Percentiles rank a stretch among this genome's conserved stretches.
These are phyloP conservation scores for Hedychridium roseum DNA, from an alignment of 2,888 invertebrate genomes.

Conservation along the genomic window DNA sequence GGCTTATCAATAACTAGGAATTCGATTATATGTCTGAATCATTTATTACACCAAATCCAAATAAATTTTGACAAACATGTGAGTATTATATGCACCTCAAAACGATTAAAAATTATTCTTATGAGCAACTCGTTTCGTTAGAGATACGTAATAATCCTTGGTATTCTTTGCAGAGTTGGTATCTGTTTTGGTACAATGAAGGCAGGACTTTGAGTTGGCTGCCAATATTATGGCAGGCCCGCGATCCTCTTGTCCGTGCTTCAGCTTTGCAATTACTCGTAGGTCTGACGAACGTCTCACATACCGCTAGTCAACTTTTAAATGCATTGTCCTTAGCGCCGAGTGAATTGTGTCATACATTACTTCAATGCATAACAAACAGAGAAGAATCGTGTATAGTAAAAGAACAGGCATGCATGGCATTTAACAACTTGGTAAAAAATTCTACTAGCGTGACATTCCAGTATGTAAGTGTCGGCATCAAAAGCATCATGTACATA, in stretches of 20 bases:
- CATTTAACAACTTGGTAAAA: constrained; percentile 64
- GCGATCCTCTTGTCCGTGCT: constrained; percentile 67
- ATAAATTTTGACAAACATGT: constrained; percentile 61
- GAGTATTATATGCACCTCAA: constrained; percentile 21
- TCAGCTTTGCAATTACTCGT: constrained; percentile 66
- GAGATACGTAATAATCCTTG: neutral
- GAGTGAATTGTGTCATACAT: constrained; percentile 48
- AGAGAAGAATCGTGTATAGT: constrained; percentile 67
- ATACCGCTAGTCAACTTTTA: constrained; percentile 51
- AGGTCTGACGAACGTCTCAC: constrained; percentile 59
- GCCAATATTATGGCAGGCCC: constrained; percentile 64
- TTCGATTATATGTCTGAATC: constrained; percentile 67
- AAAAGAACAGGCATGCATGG: constrained; percentile 67
- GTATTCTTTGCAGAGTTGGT: neutral
- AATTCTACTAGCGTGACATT: constrained; percentile 46
- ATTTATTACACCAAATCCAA: constrained; percentile 66
- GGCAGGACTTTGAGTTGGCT: constrained; percentile 59
- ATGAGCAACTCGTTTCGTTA: neutral
- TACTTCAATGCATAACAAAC: constrained; percentile 51
- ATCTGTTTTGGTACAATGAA: constrained; percentile 51
- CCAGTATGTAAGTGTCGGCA: constrained; percentile 48
- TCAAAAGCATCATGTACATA: constrained; percentile 6
- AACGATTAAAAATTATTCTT: too few species aligned
- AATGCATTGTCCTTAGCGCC: constrained; percentile 48
- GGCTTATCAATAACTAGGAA: constrained; percentile 68